These are phyloP conservation scores for Pterocles gutturalis DNA, from an alignment of 2,113 vertebrate species.

Conservation along the genomic window DNA sequence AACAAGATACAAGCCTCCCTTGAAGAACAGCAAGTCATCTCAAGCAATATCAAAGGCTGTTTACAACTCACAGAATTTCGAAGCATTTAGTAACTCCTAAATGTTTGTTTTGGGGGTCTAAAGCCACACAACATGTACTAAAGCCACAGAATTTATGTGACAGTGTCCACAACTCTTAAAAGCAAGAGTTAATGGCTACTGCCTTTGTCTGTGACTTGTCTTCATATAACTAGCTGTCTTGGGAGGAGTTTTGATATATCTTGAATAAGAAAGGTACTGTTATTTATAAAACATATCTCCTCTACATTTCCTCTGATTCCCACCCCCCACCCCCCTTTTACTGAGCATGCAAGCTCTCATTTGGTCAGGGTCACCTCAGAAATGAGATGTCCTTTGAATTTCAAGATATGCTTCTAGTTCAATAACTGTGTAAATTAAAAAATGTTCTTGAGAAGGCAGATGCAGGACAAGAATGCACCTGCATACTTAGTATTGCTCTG, in stretches of 20 bases:
- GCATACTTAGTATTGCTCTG: neutral
- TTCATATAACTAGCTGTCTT: neutral
- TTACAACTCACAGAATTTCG: neutral
- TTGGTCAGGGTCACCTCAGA: neutral
- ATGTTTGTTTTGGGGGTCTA: neutral
- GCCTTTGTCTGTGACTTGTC: neutral
- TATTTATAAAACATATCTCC: neutral
- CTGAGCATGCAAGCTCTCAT: neutral
- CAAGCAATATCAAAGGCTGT: neutral
- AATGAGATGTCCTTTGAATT: neutral
- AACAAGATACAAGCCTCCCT: neutral
- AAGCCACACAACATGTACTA: neutral
- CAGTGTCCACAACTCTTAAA: neutral
- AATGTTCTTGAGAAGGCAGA: neutral
- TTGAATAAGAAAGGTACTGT: neutral
- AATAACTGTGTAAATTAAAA: neutral
- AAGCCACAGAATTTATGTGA: neutral
- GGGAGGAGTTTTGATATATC: neutral
- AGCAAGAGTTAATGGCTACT: neutral
- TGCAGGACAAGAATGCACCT: neutral
- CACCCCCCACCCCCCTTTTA: neutral
- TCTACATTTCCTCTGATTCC: neutral
- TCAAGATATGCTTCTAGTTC: neutral
- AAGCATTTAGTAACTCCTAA: neutral
- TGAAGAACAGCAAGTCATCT: neutral